Base-by-base conservation (phyloP, 1,140 invertebrate genomes). In the Sesamia nonagrioides region DNA sequence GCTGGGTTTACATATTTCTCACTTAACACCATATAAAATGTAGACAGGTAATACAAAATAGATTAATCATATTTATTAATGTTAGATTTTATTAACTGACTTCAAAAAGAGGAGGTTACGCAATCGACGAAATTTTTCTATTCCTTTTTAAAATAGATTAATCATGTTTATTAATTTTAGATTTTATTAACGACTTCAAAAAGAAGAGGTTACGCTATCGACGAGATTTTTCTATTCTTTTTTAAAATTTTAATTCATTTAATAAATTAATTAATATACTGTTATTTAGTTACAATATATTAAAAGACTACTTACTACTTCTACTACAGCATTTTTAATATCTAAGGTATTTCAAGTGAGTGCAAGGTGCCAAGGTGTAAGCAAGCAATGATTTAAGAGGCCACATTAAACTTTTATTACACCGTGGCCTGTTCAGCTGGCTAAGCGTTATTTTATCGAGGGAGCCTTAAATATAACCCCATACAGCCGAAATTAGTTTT, bases 391-490 rank as follows among this genome's bases (percentile, higher is more conserved):
- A 86, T 84, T 83, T 84, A 86, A 80, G 76, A 56, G 56, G 66
- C 72, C 78, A 82, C 79, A 84, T 86, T 83, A 84, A 84, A 82
- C 5, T 86, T 86, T 84, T 86, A 84, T 78, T 79, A 78, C 72
- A n/a, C 33, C 78, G 68, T 71, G 68, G 80, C 71, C 71, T 58
- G 63, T 40, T 68, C 83, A 76, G 60, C 78, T 48, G 72, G 69
- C 73, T 60, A 60, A 40, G 50, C 42, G 66, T 52, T 52, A 71
- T 82, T 83, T 80, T 82, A 80, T 83, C 79, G 73, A 52, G 3
- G 15, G 33, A 74, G 76, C 40, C 71, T 54, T 69, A 79, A 77
- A 79, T 79, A 73, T 77, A 79, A 61, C 72, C 66, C 33, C 21
- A 11, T 52, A 52, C 58, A 48, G 18, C 33, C 40, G 45, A 66